Conservation (phyloP, 2,888 invertebrate genomes). For the Andrena dorsata region DNA sequence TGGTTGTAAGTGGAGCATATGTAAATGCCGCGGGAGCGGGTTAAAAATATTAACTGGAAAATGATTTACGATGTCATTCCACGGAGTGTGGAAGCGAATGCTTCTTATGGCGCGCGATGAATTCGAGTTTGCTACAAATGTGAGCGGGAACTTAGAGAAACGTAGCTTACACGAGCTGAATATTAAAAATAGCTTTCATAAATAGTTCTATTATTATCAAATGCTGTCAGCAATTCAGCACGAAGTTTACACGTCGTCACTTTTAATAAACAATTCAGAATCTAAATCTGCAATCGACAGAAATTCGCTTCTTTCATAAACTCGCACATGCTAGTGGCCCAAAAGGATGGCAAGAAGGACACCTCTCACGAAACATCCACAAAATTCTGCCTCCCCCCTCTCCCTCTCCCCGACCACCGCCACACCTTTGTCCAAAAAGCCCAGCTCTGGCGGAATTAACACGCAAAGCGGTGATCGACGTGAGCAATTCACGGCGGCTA, state of each 20-base stretch:
- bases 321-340: too few relatives aligned
- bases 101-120: background rate
- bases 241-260: too few relatives aligned
- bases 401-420: background rate
- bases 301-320: too few relatives aligned
- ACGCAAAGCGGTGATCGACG: conserved; percentile 7
- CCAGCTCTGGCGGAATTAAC: conserved; percentile 8
- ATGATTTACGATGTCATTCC: conserved; percentile 21
- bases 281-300: too few relatives aligned
- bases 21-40: conserved; percentile 3
- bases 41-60: conserved; percentile 20
- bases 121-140: background rate
- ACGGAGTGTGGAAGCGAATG: conserved; percentile 1
- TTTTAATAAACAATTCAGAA: too few relatives aligned
- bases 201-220: too few relatives aligned
- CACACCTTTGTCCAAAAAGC: background rate
- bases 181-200: too few relatives aligned
- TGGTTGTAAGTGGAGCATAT: background rate
- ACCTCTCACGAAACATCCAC: background rate
- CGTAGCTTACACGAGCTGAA: background rate
- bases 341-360: background rate
- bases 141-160: background rate
- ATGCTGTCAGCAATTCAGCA: too few relatives aligned
- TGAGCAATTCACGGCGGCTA: conserved; percentile 6
- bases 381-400: background rate